phyloP scores from a whole-genome alignment of 2,113 vertebrate genomes.

The Hypomesus transpacificus region DNA sequence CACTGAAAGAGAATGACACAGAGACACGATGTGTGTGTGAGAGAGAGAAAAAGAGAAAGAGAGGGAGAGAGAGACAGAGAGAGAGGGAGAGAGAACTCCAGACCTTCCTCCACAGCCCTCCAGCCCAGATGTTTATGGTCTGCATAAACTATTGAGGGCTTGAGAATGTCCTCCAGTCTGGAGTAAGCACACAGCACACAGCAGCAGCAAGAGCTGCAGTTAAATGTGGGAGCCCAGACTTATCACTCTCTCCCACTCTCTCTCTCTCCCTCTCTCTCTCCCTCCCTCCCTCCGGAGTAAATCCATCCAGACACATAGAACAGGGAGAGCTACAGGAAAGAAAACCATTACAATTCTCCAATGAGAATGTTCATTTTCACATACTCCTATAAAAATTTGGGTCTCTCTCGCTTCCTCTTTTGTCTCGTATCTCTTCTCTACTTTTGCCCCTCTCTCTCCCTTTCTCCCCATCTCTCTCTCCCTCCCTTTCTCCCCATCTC shows the following conservation, averaged over 20 bases:
- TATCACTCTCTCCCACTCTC: conserved; percentile 50
- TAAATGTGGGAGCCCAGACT: conserved; percentile 63
- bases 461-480: not conserved
- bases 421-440: conserved; percentile 7
- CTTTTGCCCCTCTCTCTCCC: not conserved
- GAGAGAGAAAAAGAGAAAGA: not conserved
- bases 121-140: conserved; percentile 75
- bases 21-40: conserved; percentile 22
- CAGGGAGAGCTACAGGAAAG: conserved; percentile 64
- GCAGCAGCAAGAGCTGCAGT: conserved; percentile 3
- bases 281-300: conserved; percentile 55
- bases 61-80: conserved; percentile 8
- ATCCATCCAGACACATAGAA: conserved; percentile 63
- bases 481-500: not conserved
- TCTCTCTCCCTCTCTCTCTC: not conserved
- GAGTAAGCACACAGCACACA: conserved; percentile 39
- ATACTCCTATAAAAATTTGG: conserved; percentile 26
- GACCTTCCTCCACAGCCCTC: conserved; percentile 64
- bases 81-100: conserved; percentile 41
- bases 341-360: conserved; percentile 62
- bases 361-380: conserved; percentile 53
- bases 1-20: conserved; percentile 34
- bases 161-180: conserved; percentile 69
- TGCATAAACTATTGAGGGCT: conserved; percentile 75
- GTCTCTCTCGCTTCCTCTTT: conserved; percentile 20